Evolutionary conservation across 1,140 invertebrate genomes (phyloP).

Genomic region (Sycophila sp.): DNA sequence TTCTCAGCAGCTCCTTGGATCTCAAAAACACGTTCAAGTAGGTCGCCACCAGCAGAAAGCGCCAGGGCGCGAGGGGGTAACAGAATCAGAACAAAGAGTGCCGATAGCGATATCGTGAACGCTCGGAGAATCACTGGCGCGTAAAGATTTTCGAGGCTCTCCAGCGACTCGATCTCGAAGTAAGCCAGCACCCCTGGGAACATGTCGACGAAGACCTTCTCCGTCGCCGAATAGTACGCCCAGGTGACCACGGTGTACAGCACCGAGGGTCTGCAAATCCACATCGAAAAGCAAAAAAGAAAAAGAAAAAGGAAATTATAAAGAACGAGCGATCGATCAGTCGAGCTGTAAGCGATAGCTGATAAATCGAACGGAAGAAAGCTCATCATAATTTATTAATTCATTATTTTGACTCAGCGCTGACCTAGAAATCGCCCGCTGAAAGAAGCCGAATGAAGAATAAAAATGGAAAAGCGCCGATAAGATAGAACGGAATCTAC

Average conservation of each 20-base stretch:
- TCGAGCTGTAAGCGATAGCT: too few relatives aligned
- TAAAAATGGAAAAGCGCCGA: too few relatives aligned
- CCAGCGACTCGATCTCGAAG: slow-evolving; percentile 71
- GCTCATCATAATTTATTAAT: too few relatives aligned
- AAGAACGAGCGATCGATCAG: too few relatives aligned
- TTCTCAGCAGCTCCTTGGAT: slow-evolving; percentile 70
- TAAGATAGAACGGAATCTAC: too few relatives aligned
- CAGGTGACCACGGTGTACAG: slow-evolving; percentile 74
- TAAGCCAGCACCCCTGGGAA: slow-evolving; percentile 69
- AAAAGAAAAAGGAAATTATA: too few relatives aligned
- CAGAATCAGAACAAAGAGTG: slow-evolving; percentile 67
- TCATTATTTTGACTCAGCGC: too few relatives aligned
- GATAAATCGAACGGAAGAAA: too few relatives aligned
- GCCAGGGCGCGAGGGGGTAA: slow-evolving; percentile 68
- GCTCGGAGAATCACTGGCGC: slow-evolving; percentile 71
- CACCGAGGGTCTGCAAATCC: slow-evolving; percentile 66
- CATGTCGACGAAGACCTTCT: slow-evolving; percentile 76
- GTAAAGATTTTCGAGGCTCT: slow-evolving; percentile 75
- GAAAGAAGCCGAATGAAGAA: too few relatives aligned
- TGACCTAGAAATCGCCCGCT: too few relatives aligned
- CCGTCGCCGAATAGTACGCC: slow-evolving; percentile 78
- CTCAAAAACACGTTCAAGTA: slow-evolving; percentile 78
- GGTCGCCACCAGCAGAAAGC: slow-evolving; percentile 68
- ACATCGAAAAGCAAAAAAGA: neutral
- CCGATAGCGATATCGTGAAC: slow-evolving; percentile 68